Evolutionary conservation across 2,113 vertebrate species (phyloP).

Genomic region (Plectropomus leopardus): DNA sequence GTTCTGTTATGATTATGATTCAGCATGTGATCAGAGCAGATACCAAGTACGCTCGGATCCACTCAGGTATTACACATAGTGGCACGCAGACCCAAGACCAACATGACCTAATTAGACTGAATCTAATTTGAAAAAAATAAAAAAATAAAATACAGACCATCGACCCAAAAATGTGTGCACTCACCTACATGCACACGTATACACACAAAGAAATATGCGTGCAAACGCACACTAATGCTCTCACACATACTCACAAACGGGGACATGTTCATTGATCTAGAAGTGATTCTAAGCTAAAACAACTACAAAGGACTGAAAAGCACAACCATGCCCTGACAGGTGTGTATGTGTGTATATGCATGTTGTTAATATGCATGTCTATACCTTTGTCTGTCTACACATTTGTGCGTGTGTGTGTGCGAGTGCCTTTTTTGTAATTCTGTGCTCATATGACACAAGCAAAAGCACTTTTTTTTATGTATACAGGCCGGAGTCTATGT

Average conservation of each 20-base stretch:
- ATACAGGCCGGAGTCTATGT: slow-evolving; percentile 9
- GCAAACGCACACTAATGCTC: slow-evolving; percentile 31
- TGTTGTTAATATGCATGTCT: slow-evolving; percentile 51
- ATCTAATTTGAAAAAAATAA: not conserved
- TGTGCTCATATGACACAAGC: slow-evolving; percentile 17
- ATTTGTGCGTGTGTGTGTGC: slow-evolving; percentile 2
- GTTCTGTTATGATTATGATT: not conserved
- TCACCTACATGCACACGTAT: slow-evolving; percentile 27
- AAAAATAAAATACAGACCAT: slow-evolving; percentile 24
- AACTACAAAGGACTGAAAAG: slow-evolving; percentile 73
- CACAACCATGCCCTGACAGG: slow-evolving; percentile 72
- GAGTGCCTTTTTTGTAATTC: slow-evolving; percentile 5
- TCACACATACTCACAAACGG: slow-evolving; percentile 56
- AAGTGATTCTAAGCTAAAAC: slow-evolving; percentile 79
- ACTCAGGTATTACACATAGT: not conserved
- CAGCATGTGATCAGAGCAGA: not conserved
- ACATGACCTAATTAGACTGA: not conserved
- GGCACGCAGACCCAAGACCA: not conserved
- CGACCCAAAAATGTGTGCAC: slow-evolving; percentile 40
- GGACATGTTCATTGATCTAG: slow-evolving; percentile 78
- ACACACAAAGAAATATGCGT: not conserved
- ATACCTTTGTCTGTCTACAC: slow-evolving; percentile 40
- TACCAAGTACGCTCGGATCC: not conserved
- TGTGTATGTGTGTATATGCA: slow-evolving; percentile 53
- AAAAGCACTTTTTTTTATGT: slow-evolving; percentile 15